A percentile compares a stretch with the other conserved stretches of the same genome.
Evolutionary conservation across 2,888 invertebrate species (phyloP).

Genomic region (Tenthredo scrophulariae): DNA sequence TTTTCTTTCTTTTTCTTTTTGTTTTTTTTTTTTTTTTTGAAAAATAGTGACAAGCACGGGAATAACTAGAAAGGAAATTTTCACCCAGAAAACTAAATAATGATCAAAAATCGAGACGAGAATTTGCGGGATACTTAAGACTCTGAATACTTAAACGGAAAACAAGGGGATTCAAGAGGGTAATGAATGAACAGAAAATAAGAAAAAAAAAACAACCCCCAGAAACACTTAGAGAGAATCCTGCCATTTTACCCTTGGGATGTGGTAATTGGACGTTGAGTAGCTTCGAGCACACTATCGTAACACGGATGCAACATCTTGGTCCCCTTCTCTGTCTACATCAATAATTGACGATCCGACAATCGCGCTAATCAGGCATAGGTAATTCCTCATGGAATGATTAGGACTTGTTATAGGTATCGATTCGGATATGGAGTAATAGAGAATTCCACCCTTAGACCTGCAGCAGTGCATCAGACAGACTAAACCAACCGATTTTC

Average conservation of each 20-base stretch:
- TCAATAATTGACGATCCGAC: background rate
- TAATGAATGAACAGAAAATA: background rate
- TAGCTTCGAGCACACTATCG: constrained; percentile 1
- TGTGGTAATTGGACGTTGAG: constrained; percentile 28
- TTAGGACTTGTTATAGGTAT: background rate
- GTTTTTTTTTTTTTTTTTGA: too few species aligned
- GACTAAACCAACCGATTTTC: background rate
- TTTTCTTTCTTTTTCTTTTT: too few species aligned
- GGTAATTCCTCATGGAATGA: background rate
- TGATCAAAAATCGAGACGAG: too few species aligned
- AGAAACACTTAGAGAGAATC: background rate
- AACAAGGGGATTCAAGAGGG: background rate
- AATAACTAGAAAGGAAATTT: background rate
- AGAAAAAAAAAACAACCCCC: background rate
- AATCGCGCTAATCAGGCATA: background rate
- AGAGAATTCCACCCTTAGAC: background rate
- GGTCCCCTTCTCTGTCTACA: background rate
- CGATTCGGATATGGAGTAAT: background rate
- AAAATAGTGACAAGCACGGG: background rate
- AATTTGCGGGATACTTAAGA: background rate
- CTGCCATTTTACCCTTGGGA: background rate
- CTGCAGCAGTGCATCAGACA: background rate
- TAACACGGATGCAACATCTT: background rate
- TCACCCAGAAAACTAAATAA: background rate
- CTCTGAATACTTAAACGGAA: background rate